Evolutionary conservation across 2,113 vertebrate genomes (phyloP), one percentile per base, ranked within the genome.

Genomic region (Oryzias javanicus): DNA sequence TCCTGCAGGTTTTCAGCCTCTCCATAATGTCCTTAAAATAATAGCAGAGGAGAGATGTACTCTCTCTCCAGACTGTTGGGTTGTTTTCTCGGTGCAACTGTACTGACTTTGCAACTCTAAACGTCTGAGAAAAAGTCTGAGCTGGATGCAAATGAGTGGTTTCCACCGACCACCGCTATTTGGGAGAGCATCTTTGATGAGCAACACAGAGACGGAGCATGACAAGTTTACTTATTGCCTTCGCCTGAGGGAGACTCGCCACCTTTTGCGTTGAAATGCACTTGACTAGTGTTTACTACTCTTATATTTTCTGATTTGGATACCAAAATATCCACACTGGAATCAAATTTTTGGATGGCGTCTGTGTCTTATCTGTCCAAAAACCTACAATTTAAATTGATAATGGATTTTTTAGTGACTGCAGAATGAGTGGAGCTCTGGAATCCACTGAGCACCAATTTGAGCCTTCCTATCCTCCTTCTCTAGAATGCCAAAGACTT

Each of bases 141-240:
- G 18, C 46, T 49, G 29, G 12, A 68, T 59, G 53, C 61, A 67
- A 59, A 65, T 69, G 52, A 61, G 60, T 58, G 47, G 60, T 74
- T 64, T 55, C 46, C 56, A 46, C 50, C n/a, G 15, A 55, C 52
- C 48, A 18, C 13, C 48, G 24, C 45, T 41, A 25, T 6, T 62
- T 40, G 29, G 57, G 57, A 41, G 57, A 77, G 58, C 54, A 41
- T 20, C 42, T 79, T 49, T 51, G 72, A 79, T 69, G 69, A 57
- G 67, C 55, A 64, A 55, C 52, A 29, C 55, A 59, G 55, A 79
- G 76, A 72, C 74, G 47, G 55, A 63, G n/a, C 54, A 49, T 76
- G 79, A 79, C 79, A 81, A 70, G 65, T 79, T 49, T 70, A 56
- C 58, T 70, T 65, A 25, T 78, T 79, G 58, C 77, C 69, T 57